phyloP scores from a whole-genome alignment of 2,888 invertebrate species.

The Caenorhabditis sulstoni region DNA sequence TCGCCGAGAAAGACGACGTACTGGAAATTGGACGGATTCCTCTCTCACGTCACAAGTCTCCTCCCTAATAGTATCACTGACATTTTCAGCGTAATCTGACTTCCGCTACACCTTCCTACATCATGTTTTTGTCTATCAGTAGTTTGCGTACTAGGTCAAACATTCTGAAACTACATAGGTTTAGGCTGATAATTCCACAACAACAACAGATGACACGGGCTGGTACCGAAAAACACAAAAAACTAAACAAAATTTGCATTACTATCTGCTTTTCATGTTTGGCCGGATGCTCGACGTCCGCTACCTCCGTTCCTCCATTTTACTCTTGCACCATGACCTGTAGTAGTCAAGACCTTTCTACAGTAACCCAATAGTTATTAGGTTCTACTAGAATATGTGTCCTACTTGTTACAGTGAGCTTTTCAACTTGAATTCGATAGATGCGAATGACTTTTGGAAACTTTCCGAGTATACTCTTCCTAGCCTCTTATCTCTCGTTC shows the following conservation, averaged over 20 bases:
- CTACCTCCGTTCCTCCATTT: too few species aligned
- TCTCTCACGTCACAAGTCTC: slow-evolving; percentile 7
- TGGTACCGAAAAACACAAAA: slow-evolving; percentile 48
- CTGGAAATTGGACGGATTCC: slow-evolving; percentile 19
- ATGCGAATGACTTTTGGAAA: too few species aligned
- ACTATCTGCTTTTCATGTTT: slow-evolving; percentile 17
- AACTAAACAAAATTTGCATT: slow-evolving; percentile 38
- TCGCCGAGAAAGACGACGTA: slow-evolving; percentile 22
- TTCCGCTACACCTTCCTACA: neutral
- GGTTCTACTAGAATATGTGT: too few species aligned
- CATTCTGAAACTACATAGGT: slow-evolving; percentile 31
- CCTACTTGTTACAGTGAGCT: too few species aligned
- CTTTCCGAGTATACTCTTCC: neutral
- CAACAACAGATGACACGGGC: slow-evolving; percentile 36
- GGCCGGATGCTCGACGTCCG: slow-evolving; percentile 32
- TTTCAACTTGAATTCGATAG: too few species aligned
- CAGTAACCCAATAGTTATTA: too few species aligned
- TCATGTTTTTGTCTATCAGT: slow-evolving; percentile 26
- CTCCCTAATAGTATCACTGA: too few species aligned
- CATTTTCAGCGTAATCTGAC: too few species aligned
- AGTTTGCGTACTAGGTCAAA: slow-evolving; percentile 48
- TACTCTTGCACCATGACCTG: too few species aligned
- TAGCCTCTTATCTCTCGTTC: neutral
- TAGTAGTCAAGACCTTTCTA: too few species aligned
- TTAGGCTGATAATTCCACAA: slow-evolving; percentile 32